phyloP scores from a whole-genome alignment of 2,797 vertebrate species.

The Micromesistius poutassou region DNA sequence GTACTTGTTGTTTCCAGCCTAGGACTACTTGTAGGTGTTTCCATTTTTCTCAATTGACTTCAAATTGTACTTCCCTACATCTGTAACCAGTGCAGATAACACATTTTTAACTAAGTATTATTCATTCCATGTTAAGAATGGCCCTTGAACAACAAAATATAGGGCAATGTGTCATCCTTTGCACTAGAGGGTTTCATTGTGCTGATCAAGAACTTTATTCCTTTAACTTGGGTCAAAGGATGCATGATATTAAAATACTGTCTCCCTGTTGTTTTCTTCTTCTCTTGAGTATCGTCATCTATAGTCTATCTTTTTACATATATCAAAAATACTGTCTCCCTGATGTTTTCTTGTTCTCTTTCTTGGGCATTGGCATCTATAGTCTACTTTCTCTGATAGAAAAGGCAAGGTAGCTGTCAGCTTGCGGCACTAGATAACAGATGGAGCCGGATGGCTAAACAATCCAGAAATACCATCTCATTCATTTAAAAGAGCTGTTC shows the following conservation, averaged over 20 bases:
- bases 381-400: neutral
- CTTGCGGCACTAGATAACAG: neutral
- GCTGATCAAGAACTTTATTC: neutral
- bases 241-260: neutral
- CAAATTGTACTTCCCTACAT: too few relatives aligned
- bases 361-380: neutral
- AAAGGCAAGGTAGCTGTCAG: neutral
- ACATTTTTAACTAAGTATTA: neutral
- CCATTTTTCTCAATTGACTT: too few relatives aligned
- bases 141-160: too few relatives aligned
- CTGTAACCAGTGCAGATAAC: too few relatives aligned
- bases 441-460: neutral
- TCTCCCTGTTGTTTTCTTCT: neutral
- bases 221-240: neutral
- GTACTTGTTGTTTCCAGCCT: too few relatives aligned
- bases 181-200: neutral
- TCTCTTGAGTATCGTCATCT: neutral
- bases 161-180: too few relatives aligned
- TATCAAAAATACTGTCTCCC: too few relatives aligned
- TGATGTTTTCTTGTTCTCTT: neutral
- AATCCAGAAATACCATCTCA: constrained; percentile 1
- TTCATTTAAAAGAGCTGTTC: neutral
- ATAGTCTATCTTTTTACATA: neutral
- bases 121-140: neutral
- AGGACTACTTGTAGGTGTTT: too few relatives aligned